Base-by-base conservation (phyloP, 2,888 invertebrate species). In the Phasia obesa region DNA sequence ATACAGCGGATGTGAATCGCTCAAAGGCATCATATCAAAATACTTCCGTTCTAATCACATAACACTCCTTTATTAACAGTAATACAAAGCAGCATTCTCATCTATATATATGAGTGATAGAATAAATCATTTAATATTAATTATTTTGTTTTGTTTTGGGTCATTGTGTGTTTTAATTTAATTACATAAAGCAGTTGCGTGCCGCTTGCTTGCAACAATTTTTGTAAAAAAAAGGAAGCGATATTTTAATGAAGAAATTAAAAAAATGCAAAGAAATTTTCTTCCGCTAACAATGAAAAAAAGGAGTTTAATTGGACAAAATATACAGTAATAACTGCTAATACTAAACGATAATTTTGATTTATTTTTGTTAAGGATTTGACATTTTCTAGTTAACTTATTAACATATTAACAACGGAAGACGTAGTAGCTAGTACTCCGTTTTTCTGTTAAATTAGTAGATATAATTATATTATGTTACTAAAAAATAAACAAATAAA, bases 21-120 rank as follows among this genome's bases (percentile, higher is more conserved):
- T 62, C 49, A 15, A 31, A 83, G 79, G 71, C 75, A 83, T 74
- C 38, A 71, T 71, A 78, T 77, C 75, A 79, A 83, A 67, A 83
- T 53, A 83, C 83, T 83, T 83, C 83, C 83, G 83, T 83, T 83
- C 75, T 79, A 67, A 62, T 67, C 79, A 35, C 42, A 31, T 19
- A 51, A 31, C 6, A 17, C 19, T 47, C n/a, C 35, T 49, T 19
- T 9, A 38, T 4, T 51, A 51, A 27, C 15, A 65, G 9, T 1
- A 31, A 31, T 5, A 57, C n/a, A 11, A 55, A 21, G 31, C 13
- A 31, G 44, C 7, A 55, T 9, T 74, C 35, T 35, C 17, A 7
- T n/a, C 27, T 69, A 2, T 9, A 4, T n/a, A 7, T 70, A 2
- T 4, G 1, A 1, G 6, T 19, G 21, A 9, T 7, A 21, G 35